Base-by-base conservation (phyloP, 2,113 vertebrate genomes). In the Sphyrna mokarran region DNA sequence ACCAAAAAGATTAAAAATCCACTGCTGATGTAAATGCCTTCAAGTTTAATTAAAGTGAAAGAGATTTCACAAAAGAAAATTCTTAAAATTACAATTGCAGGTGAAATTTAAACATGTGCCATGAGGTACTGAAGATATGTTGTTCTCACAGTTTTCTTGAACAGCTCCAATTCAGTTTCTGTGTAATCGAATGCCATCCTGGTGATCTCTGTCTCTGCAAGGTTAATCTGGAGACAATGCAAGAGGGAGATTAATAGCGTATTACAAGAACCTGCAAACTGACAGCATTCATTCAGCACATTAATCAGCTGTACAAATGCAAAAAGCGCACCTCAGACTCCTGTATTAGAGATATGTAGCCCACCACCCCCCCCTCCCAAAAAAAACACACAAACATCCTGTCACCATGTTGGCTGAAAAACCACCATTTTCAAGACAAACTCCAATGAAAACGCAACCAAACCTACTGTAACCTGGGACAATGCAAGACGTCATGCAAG, bases 91-190 rank as follows among this genome's bases (percentile, higher is more conserved):
- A 91, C 5, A 20, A 1, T 66, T 33, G 22, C 13, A 26, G 0
- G 11, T 58, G 54, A 63, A 63, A 37, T 91, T 18, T 66, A 37
- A 22, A 91, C 61, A 37, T 7, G 61, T 37, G 33, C 89, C 37
- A 66, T 16, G n/a, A 94, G 68, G 10, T 29, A 89, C 33, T 61
- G n/a, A 89, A 68, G 29, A 63, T 20, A 9, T 10, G 40, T 22
- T 18, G 22, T 95, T 98, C 98, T 98, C 96, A 99, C 99, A 0
- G 98, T 98, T 98, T 99, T 99, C 96, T 98, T 98, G 96, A 99
- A 99, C 90, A 99, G 97, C 96, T 99, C 99, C 95, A 99, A 96
- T 95, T 99, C 99, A n/a, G 97, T 99, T 96, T 99, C 99, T 0
- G 98, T 97, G 96, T 99, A 99, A 97, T 99, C 98, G 4, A 98